Percentiles rank a stretch among this genome's conserved stretches.
These are phyloP conservation scores for Trichosurus vulpecula DNA, from an alignment of 2,797 vertebrate species.

Conservation along the genomic window DNA sequence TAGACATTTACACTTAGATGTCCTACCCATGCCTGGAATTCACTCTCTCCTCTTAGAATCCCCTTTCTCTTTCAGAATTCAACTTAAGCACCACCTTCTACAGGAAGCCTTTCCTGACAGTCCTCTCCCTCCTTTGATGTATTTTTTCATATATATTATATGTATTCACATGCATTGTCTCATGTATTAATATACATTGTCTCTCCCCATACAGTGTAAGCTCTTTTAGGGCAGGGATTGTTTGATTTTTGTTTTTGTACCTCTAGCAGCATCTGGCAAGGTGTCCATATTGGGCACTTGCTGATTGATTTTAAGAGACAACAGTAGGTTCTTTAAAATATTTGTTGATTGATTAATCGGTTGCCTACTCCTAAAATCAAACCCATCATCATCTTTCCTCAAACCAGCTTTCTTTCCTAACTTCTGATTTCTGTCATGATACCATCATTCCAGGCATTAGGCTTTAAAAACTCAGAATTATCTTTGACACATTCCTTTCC, in stretches of 20 bases:
- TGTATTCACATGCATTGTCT: background rate
- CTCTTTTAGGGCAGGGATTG: background rate
- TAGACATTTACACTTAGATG: background rate
- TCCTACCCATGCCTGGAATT: background rate
- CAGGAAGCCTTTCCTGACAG: background rate
- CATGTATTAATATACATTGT: background rate
- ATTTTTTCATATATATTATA: background rate
- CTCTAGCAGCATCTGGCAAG: background rate
- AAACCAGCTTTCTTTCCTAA: background rate
- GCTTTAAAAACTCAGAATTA: background rate
- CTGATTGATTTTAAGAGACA: background rate
- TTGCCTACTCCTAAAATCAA: background rate
- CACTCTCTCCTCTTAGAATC: background rate
- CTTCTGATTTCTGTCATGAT: background rate
- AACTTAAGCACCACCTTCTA: background rate
- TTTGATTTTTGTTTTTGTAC: background rate
- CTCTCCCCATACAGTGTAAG: background rate
- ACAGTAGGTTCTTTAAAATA: background rate
- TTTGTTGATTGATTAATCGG: background rate
- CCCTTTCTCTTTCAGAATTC: background rate
- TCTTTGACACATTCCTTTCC: background rate
- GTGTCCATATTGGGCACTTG: background rate
- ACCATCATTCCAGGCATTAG: background rate
- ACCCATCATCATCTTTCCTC: background rate
- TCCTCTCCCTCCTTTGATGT: background rate